These are phyloP conservation scores for Ctenicera cuprea DNA, from an alignment of 2,888 invertebrate genomes.

Conservation along the genomic window DNA sequence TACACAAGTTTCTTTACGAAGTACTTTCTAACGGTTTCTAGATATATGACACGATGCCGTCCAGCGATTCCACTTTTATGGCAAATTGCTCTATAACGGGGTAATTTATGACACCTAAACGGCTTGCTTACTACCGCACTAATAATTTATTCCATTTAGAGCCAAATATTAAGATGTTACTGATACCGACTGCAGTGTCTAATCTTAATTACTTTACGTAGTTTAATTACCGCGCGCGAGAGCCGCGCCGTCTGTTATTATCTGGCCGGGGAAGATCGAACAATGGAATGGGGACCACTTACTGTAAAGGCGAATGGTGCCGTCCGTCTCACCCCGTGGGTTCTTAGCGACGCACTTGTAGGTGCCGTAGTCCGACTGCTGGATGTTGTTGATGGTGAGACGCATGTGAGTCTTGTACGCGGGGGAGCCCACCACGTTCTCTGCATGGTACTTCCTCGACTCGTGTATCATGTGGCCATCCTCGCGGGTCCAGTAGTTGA, in stretches of 20 bases:
- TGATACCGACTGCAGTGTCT: constrained; percentile 67
- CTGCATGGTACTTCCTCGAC: constrained; percentile 86
- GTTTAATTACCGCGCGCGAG: constrained; percentile 66
- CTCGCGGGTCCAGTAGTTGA: constrained; percentile 93
- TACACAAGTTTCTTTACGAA: constrained; percentile 66
- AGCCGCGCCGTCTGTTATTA: constrained; percentile 65
- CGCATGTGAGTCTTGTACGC: constrained; percentile 92
- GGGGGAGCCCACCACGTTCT: constrained; percentile 81
- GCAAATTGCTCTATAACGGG: constrained; percentile 63
- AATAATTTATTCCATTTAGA: constrained; percentile 70
- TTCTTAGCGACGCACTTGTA: constrained; percentile 94
- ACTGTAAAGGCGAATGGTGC: constrained; percentile 92
- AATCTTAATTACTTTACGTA: constrained; percentile 69
- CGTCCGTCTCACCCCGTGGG: constrained; percentile 93
- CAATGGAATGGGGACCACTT: constrained; percentile 73
- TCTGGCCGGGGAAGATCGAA: constrained; percentile 59
- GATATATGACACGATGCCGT: constrained; percentile 65
- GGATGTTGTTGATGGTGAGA: constrained; percentile 85
- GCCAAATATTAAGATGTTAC: constrained; percentile 68
- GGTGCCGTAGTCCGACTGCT: constrained; percentile 88
- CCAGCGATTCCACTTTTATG: constrained; percentile 66
- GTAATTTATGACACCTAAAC: constrained; percentile 67
- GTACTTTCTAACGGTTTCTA: constrained; percentile 66
- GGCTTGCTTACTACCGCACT: constrained; percentile 64
- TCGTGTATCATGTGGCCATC: constrained; percentile 94